phyloP scores from a whole-genome alignment of 2,888 invertebrate genomes.

The Myathropa florea region DNA sequence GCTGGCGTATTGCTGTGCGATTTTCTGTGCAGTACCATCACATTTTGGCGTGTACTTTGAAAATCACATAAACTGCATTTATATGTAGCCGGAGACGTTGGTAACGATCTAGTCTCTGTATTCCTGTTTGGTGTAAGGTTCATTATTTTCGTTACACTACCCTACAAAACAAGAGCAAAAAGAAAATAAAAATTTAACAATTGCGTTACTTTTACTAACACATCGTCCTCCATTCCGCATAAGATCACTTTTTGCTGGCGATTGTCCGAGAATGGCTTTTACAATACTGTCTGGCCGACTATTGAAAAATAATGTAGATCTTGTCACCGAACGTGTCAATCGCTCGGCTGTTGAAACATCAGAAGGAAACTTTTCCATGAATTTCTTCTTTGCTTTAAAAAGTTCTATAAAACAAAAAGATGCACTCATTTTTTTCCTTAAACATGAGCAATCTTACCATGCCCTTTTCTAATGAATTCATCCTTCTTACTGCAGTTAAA shows the following conservation, averaged over 20 bases:
- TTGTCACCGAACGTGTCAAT: slow-evolving; percentile 82
- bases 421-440: background rate
- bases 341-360: slow-evolving; percentile 89
- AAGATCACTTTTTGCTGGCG: slow-evolving; percentile 65
- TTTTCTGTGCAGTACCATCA: slow-evolving; percentile 88
- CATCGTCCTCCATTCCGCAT: slow-evolving; percentile 64
- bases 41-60: slow-evolving; percentile 86
- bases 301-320: slow-evolving; percentile 72
- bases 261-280: slow-evolving; percentile 74
- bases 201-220: slow-evolving; percentile 31
- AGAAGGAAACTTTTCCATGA: slow-evolving; percentile 90
- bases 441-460: slow-evolving; percentile 83
- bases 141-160: slow-evolving; percentile 74
- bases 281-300: slow-evolving; percentile 74
- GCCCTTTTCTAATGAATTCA: slow-evolving; percentile 91
- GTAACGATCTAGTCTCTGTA: slow-evolving; percentile 9
- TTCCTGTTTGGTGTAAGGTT: slow-evolving; percentile 72
- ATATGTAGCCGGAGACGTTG: slow-evolving; percentile 79
- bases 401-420: slow-evolving; percentile 55
- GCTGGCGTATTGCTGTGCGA: slow-evolving; percentile 82
- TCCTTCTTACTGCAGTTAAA: slow-evolving; percentile 89
- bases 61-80: slow-evolving; percentile 86
- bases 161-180: slow-evolving; percentile 65
- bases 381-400: slow-evolving; percentile 82
- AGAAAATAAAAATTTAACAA: background rate